Evolutionary conservation across 2,113 vertebrate species (phyloP).

Genomic region (Empidonax alnorum): DNA sequence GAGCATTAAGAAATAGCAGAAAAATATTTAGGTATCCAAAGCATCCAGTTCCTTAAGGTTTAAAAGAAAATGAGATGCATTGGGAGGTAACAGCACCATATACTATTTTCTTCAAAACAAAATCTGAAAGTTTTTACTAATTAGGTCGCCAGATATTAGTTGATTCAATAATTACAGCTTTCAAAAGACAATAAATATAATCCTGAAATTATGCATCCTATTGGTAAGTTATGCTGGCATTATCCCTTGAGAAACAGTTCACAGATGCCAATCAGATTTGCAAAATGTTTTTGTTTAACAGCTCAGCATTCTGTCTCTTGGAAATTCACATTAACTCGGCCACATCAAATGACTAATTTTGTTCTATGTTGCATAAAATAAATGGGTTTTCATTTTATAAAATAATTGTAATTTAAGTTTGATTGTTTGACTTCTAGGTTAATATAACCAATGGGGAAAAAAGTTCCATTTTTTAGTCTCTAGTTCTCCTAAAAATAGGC

Average conservation of each 20-base stretch:
- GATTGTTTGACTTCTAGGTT: not conserved
- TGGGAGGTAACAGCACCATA: not conserved
- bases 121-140: not conserved
- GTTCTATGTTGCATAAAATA: not conserved
- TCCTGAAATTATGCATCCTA: not conserved
- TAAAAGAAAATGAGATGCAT: not conserved
- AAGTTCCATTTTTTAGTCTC: not conserved
- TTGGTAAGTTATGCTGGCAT: not conserved
- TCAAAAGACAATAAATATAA: constrained; percentile 30
- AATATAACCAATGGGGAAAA: not conserved
- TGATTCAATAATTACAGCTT: constrained; percentile 44
- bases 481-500: not conserved
- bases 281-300: constrained; percentile 39
- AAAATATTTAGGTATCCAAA: not conserved
- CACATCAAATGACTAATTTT: not conserved
- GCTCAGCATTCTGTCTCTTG: not conserved
- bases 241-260: constrained; percentile 25
- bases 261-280: constrained; percentile 43
- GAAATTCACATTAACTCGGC: not conserved
- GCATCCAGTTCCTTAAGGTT: not conserved
- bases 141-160: not conserved
- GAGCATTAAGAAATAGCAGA: not conserved
- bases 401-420: not conserved
- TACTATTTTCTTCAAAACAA: not conserved
- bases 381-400: not conserved